Evolutionary conservation across 2,113 vertebrate genomes (phyloP).

Genomic region (Naja naja): DNA sequence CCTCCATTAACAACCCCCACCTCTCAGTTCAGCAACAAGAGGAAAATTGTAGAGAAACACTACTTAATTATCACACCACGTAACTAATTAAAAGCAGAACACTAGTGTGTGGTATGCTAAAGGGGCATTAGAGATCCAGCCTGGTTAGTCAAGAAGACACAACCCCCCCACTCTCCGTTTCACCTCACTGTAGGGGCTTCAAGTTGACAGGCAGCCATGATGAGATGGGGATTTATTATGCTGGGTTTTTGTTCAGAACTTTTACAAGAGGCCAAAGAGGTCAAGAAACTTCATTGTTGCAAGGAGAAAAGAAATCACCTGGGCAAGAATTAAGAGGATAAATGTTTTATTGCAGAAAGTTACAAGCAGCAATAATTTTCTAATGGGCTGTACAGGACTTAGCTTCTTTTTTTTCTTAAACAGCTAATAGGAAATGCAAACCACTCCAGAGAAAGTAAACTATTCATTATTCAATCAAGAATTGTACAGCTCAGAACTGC

Average conservation of each 20-base stretch:
- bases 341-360: slow-evolving; percentile 45
- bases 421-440: slow-evolving; percentile 19
- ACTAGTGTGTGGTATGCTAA: slow-evolving; percentile 72
- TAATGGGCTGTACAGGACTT: slow-evolving; percentile 5
- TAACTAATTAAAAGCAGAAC: slow-evolving; percentile 76
- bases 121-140: slow-evolving; percentile 67
- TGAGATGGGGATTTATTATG: slow-evolving; percentile 71
- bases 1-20: slow-evolving; percentile 45
- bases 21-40: slow-evolving; percentile 49
- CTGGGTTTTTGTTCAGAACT: slow-evolving; percentile 51
- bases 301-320: slow-evolving; percentile 55
- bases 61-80: slow-evolving; percentile 76
- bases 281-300: slow-evolving; percentile 43
- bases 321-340: slow-evolving; percentile 28
- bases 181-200: slow-evolving; percentile 56
- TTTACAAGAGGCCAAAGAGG: slow-evolving; percentile 65
- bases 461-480: slow-evolving; percentile 21
- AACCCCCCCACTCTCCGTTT: slow-evolving; percentile 54
- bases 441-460: slow-evolving; percentile 14
- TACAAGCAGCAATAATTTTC: not conserved
- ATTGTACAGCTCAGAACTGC: not conserved
- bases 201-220: slow-evolving; percentile 68
- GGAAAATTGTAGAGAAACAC: slow-evolving; percentile 66
- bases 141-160: slow-evolving; percentile 63
- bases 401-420: not conserved